A percentile compares a stretch with the other conserved stretches of the same genome.
These are phyloP conservation scores for Phylloscopus trochilus DNA, from an alignment of 2,113 vertebrate genomes.

Conservation along the genomic window DNA sequence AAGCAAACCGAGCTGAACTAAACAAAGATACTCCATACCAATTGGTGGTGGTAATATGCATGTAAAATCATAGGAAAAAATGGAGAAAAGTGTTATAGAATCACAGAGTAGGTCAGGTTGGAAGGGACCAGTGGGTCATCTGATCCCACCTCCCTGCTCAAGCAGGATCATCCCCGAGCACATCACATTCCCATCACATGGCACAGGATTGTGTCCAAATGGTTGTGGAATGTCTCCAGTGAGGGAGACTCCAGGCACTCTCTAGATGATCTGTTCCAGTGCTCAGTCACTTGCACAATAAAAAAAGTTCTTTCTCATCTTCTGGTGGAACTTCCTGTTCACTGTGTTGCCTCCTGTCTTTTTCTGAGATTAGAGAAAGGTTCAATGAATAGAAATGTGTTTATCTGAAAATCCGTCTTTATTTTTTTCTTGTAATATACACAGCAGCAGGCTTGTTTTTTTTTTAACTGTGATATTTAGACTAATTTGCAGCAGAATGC, in stretches of 20 bases:
- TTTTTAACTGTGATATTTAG: not conserved
- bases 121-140: not conserved
- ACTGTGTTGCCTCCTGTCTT: not conserved
- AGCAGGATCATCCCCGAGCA: not conserved
- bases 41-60: not conserved
- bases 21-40: not conserved
- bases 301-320: not conserved
- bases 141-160: not conserved
- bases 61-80: not conserved
- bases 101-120: not conserved
- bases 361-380: not conserved
- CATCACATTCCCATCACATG: too few species aligned
- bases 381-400: not conserved
- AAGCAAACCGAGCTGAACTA: not conserved
- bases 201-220: not conserved
- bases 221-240: accelerated
- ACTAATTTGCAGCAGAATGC: not conserved
- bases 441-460: not conserved
- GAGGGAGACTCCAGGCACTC: not conserved
- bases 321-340: not conserved
- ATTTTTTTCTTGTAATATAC: not conserved
- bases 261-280: not conserved
- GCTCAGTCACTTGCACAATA: accelerated
- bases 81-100: not conserved
- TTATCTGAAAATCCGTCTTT: not conserved